These are phyloP conservation scores for Cheilosia urbana DNA, from an alignment of 2,888 invertebrate species.

Conservation along the genomic window DNA sequence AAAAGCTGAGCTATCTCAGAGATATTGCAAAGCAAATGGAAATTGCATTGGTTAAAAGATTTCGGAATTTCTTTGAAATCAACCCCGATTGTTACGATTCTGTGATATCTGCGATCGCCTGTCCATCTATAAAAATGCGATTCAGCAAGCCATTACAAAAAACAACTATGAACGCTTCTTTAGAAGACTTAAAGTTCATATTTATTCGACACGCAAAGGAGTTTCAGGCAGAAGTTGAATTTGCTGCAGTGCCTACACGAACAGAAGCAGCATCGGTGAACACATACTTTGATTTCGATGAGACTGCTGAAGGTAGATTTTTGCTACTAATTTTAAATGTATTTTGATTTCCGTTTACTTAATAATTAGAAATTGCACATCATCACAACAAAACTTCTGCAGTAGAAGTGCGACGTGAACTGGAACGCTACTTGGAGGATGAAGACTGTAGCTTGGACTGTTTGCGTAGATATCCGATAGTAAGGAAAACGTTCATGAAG, in stretches of 20 bases:
- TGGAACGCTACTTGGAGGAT: background rate
- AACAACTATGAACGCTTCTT: background rate
- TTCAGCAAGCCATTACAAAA: slow-evolving; percentile 54
- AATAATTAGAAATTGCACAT: background rate
- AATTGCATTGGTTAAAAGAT: slow-evolving; percentile 40
- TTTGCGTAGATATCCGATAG: background rate
- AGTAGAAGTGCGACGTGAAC: too few species aligned
- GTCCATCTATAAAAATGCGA: slow-evolving; percentile 60
- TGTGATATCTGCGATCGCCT: slow-evolving; percentile 60
- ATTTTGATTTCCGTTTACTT: background rate
- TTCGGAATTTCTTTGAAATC: slow-evolving; percentile 53
- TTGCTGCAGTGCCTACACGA: background rate
- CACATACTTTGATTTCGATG: background rate
- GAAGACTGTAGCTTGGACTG: background rate
- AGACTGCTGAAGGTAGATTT: background rate
- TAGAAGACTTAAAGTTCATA: background rate
- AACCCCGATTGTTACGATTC: slow-evolving; percentile 38
- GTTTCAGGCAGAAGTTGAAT: background rate
- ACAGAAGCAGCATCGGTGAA: background rate
- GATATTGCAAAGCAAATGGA: slow-evolving; percentile 25
- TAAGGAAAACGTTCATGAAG: slow-evolving; percentile 13
- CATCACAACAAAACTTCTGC: background rate
- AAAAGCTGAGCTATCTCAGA: slow-evolving; percentile 30
- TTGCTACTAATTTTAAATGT: background rate
- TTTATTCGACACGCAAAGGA: slow-evolving; percentile 1